Evolutionary conservation across 2,113 vertebrate genomes (phyloP), one percentile per base, ranked within the genome.

Genomic region (Melospiza georgiana): DNA sequence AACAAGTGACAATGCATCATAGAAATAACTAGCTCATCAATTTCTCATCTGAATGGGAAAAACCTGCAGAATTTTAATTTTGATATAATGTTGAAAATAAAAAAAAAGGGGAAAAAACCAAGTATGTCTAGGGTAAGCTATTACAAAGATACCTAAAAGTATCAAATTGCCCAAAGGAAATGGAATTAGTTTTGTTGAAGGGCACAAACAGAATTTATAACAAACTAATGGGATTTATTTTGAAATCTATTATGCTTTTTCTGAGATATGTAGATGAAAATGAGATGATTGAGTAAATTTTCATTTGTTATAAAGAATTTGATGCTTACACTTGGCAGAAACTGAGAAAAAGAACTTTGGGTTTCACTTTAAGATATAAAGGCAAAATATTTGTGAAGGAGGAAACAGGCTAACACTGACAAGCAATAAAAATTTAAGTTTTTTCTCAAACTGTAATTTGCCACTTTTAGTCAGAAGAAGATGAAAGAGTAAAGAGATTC

Each of bases 1-100:
- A 89, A 48, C 59, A 90, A 90, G 75, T 69, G 88, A 69, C 49
- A 94, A 24, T 63, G 43, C 80, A 86, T 84, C 76, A 92, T 84
- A 68, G 79, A 90, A 90, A 86, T 63, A 84, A 86, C 30, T 24
- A 94, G 31, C 35, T 86, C 33, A 71, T 59, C 43, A 84, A 13
- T 61, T 93, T 89, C 48, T 94, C 52, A 80, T 88, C 22, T 82
- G 43, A 92, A 67, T 31, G 12, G 24, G 37, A 80, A 94, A 90
- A 94, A 57, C 1, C 2, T 72, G 52, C 22, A 78, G 44, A 87
- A 82, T 84, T 92, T 76, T 48, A 65, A 37, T 72, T 84, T 68
- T 87, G 19, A 15, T 57, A 66, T 15, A 78, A 71, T 15, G 18
- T 12, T 81, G 25, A 61, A 75, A 57, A 43, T 78, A 19, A 79